Percentiles rank a stretch among this genome's conserved stretches.
Conservation (phyloP, 2,113 vertebrate species). For the Eolophus roseicapilla region DNA sequence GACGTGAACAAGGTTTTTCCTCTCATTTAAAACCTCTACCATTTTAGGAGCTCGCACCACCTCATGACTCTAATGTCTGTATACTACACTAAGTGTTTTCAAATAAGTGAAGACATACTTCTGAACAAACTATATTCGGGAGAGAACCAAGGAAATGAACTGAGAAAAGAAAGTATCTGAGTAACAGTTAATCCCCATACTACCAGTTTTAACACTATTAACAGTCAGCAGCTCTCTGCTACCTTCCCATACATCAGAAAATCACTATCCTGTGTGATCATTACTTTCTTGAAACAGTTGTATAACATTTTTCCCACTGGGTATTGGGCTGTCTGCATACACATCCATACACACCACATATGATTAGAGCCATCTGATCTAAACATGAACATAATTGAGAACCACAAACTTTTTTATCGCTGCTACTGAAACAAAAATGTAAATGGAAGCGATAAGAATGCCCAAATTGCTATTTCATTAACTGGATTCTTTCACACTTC, state of each 20-base stretch:
- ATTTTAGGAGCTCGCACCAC: background rate
- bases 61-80: background rate
- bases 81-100: background rate
- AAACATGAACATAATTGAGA: background rate
- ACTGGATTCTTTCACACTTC: background rate
- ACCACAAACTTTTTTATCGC: background rate
- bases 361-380: background rate
- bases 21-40: background rate
- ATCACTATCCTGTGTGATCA: background rate
- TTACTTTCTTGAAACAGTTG: background rate
- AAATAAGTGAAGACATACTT: background rate
- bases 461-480: slow-evolving; percentile 15
- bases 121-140: background rate
- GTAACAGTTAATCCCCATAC: background rate
- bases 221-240: background rate
- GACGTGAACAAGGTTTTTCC: background rate
- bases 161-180: background rate
- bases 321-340: background rate
- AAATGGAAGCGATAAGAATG: background rate
- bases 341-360: background rate
- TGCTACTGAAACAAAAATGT: background rate
- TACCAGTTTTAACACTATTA: background rate
- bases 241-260: background rate
- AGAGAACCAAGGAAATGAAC: background rate
- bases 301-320: background rate